A percentile compares a stretch with the other conserved stretches of the same genome.
These are phyloP conservation scores for Myanophis thanlyinensis DNA, from an alignment of 2,113 vertebrate genomes.

Conservation along the genomic window DNA sequence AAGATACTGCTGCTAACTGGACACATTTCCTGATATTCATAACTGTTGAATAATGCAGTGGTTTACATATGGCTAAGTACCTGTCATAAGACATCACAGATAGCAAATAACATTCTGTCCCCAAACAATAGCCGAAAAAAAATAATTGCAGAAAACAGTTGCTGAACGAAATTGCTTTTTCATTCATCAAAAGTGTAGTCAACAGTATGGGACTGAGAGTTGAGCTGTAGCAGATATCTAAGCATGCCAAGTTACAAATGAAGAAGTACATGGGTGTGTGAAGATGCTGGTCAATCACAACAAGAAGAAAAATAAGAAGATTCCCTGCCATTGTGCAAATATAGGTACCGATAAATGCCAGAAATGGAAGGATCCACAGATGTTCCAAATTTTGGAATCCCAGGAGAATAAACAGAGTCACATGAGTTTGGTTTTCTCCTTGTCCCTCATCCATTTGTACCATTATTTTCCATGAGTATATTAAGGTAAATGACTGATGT, in stretches of 20 bases:
- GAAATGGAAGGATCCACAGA: constrained; percentile 28
- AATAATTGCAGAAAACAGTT: constrained; percentile 34
- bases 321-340: constrained; percentile 11
- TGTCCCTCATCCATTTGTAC: background rate
- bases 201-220: background rate
- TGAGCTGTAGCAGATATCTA: constrained; percentile 7
- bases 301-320: constrained; percentile 19
- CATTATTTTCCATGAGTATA: background rate
- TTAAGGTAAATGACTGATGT: background rate
- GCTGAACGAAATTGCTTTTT: constrained; percentile 16
- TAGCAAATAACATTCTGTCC: constrained; percentile 28
- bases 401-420: constrained; percentile 40
- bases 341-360: constrained; percentile 16
- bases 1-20: constrained; percentile 31
- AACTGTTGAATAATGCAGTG: constrained; percentile 13
- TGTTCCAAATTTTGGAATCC: constrained; percentile 24
- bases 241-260: constrained; percentile 21
- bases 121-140: constrained; percentile 4
- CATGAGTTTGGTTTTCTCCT: constrained; percentile 29
- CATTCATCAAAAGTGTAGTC: background rate
- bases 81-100: constrained; percentile 35
- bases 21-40: constrained; percentile 24
- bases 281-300: constrained; percentile 17
- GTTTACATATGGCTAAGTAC: constrained; percentile 24
- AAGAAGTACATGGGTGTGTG: constrained; percentile 37